These are phyloP conservation scores for Tragelaphus imberbis DNA, from an alignment of 2,113 vertebrate species.

Conservation along the genomic window DNA sequence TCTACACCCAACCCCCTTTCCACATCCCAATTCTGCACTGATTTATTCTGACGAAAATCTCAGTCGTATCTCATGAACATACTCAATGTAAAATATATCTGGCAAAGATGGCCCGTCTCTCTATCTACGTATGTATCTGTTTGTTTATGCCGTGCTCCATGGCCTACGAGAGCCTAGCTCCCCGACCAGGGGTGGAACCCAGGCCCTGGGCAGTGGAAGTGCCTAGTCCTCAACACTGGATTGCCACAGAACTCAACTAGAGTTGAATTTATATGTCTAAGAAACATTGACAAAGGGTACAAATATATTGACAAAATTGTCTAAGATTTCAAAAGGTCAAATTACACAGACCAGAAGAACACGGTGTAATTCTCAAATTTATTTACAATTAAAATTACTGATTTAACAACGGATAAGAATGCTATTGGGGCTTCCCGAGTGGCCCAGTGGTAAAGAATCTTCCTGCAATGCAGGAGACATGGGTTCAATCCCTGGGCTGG, in stretches of 20 bases:
- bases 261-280: not conserved
- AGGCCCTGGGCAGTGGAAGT: not conserved
- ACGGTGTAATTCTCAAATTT: not conserved
- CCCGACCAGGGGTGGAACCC: not conserved
- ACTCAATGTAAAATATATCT: not conserved
- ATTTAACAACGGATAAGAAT: not conserved
- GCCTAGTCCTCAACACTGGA: not conserved
- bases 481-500: not conserved
- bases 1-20: not conserved
- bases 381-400: not conserved
- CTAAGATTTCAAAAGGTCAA: slow-evolving; percentile 12
- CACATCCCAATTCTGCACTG: not conserved
- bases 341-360: not conserved
- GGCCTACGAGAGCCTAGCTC: not conserved
- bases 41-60: not conserved
- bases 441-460: not conserved
- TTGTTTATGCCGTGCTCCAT: fast-evolving
- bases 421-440: not conserved
- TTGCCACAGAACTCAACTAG: not conserved
- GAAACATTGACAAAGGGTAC: not conserved
- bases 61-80: not conserved
- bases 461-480: not conserved
- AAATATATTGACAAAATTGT: not conserved
- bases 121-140: not conserved
- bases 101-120: not conserved